Conservation (phyloP, 2,113 vertebrate genomes). For the Varanus salvator region DNA sequence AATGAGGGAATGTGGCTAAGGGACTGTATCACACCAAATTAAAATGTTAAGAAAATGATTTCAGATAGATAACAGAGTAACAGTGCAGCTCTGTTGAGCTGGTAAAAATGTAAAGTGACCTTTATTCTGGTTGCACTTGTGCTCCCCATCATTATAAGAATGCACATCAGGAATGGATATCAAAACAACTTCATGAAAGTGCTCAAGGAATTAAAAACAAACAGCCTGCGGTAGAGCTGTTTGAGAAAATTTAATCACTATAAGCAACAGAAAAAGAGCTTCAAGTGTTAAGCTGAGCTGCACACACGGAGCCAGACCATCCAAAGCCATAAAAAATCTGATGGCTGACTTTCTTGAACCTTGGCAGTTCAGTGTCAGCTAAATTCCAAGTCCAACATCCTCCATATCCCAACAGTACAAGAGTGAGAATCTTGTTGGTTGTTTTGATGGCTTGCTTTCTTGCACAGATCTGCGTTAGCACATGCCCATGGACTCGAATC, state of each 20-base stretch:
- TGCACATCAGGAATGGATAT: neutral
- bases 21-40: neutral
- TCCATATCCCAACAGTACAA: conserved; percentile 44
- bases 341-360: neutral
- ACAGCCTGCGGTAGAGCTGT: neutral
- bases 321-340: neutral
- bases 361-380: conserved; percentile 34
- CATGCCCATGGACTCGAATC: conserved; percentile 24
- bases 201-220: neutral
- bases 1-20: neutral
- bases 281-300: neutral
- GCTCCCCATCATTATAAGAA: neutral
- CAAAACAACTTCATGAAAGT: neutral
- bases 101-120: neutral
- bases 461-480: conserved; percentile 8
- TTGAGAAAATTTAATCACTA: neutral
- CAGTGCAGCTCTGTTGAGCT: neutral
- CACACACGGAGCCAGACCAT: conserved; percentile 58
- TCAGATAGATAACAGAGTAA: neutral
- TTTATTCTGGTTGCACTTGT: neutral
- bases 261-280: neutral
- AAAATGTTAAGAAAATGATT: neutral
- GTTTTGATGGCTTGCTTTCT: conserved; percentile 28
- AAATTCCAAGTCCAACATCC: conserved; percentile 49
- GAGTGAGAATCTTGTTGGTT: conserved; percentile 36